These are phyloP conservation scores for Leptinotarsa tumamoca DNA, from an alignment of 2,888 invertebrate species.

Conservation along the genomic window DNA sequence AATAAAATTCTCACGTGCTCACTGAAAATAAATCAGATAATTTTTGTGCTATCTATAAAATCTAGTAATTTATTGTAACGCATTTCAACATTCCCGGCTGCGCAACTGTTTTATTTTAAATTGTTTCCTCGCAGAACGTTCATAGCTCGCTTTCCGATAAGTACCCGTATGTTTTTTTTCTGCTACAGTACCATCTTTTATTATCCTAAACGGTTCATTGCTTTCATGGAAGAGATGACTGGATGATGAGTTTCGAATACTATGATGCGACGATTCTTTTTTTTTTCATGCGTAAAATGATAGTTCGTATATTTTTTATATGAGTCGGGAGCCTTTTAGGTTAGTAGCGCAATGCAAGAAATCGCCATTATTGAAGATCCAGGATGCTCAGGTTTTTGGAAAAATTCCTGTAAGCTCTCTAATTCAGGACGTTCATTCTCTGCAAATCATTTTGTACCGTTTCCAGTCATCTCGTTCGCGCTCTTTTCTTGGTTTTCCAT, in stretches of 20 bases:
- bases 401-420: too few species aligned
- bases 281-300: too few species aligned
- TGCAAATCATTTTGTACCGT: too few species aligned
- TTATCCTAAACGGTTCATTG: background rate
- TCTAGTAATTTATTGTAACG: constrained; percentile 54
- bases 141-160: constrained; percentile 32
- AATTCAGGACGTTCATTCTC: too few species aligned
- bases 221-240: background rate
- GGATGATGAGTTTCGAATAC: background rate
- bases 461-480: too few species aligned
- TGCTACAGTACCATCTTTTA: background rate
- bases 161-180: constrained; percentile 34
- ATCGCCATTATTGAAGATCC: too few species aligned
- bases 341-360: too few species aligned
- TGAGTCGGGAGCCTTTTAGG: too few species aligned
- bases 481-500: too few species aligned
- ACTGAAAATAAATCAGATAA: constrained; percentile 52
- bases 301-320: too few species aligned
- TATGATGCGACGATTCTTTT: background rate
- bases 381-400: too few species aligned
- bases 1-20: constrained; percentile 56
- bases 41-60: constrained; percentile 56
- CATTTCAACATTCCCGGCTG: constrained; percentile 52
- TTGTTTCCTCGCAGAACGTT: constrained; percentile 42
- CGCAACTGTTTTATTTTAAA: constrained; percentile 47